Percentiles rank a stretch among this genome's conserved stretches.
Conservation (phyloP, 2,113 vertebrate species). For the Apteryx owenii region DNA sequence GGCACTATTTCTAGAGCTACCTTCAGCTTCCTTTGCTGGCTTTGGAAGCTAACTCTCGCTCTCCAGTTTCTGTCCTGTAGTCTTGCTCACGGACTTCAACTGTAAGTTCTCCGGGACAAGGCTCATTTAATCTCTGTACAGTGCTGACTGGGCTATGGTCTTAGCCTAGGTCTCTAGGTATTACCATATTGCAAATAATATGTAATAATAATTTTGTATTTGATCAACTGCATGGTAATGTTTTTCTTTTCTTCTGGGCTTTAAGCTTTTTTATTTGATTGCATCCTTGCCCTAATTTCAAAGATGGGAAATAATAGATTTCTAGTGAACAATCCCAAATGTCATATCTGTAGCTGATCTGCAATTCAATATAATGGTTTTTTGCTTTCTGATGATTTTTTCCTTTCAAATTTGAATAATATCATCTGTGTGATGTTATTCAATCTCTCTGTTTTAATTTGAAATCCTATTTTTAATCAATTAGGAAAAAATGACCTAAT, state of each 20-base stretch:
- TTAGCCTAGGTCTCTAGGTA: neutral
- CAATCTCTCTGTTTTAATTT: constrained; percentile 67
- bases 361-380: constrained; percentile 51
- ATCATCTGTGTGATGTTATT: constrained; percentile 44
- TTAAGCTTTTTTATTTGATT: constrained; percentile 55
- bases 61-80: neutral
- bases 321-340: constrained; percentile 51
- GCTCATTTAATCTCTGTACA: neutral
- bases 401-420: constrained; percentile 52
- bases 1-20: neutral
- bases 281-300: constrained; percentile 62
- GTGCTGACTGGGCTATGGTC: neutral
- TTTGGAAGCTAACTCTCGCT: neutral
- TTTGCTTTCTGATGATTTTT: constrained; percentile 14
- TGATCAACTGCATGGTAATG: constrained; percentile 34
- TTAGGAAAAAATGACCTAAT: constrained; percentile 73
- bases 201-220: constrained; percentile 20
- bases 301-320: constrained; percentile 59
- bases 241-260: constrained; percentile 51
- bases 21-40: neutral
- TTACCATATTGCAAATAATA: neutral
- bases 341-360: constrained; percentile 58
- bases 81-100: neutral
- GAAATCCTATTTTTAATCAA: constrained; percentile 71
- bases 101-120: neutral